Evolutionary conservation across 2,888 invertebrate species (phyloP), one percentile per base, ranked within the genome.

Genomic region (Drosophila putrida): DNA sequence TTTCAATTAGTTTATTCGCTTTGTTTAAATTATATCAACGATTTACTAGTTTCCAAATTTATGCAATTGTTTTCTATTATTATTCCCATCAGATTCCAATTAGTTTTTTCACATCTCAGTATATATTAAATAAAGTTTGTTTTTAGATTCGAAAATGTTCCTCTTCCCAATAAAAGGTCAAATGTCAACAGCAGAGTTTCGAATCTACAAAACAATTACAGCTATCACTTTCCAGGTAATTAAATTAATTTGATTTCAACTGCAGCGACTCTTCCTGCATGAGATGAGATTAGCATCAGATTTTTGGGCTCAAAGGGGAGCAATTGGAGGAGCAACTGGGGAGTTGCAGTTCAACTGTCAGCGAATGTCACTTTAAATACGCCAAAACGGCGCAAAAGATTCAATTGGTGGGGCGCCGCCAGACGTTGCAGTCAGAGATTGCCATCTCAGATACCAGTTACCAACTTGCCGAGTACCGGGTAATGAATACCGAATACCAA

Each of bases 361-460:
- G 63, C 85, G 67, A 86, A 86, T 86, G 89, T 89, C 85, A 86
- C 83, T 86, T 86, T 88, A 89, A 82, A 86, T 86, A 88, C 89
- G 86, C 88, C 88, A 86, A 89, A 89, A 85, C 73, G 82, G 89
- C 85, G 89, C 83, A 84, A 88, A 84, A 84, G 89, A 87, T 84
- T 84, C 89, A 88, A 88, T 84, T 88, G 89, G 75, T 61, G 82
- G 84, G 80, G 73, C 82, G 82, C 85, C 88, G 71, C 49, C 64
- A 57, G 79, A 59, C 57, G 58, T 44, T 60, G 69, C 54, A 33
- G 25, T 60, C 59, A 62, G 75, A 62, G 75, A 75, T 69, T 58
- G 58, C 51, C 49, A 49, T 28, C 57, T 47, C 39, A 71, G 77
- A 79, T 79, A 64, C 28, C 43, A 59, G 69, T 49, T 50, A 35